Conservation (phyloP, 2,888 invertebrate genomes). For the Fragum sueziense region DNA sequence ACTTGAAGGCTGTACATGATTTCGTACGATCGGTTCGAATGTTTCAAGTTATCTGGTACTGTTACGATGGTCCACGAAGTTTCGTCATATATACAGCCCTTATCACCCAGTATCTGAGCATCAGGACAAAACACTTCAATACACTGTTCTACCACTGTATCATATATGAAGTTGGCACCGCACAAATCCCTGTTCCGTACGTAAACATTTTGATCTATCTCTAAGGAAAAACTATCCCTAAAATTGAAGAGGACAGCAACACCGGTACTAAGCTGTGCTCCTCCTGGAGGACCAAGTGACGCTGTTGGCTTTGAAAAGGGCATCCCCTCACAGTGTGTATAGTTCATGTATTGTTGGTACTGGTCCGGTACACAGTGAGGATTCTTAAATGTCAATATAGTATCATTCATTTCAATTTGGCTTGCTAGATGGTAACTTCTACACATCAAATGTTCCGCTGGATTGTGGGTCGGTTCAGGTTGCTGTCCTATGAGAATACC, state of each 20-base stretch:
- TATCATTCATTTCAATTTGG: neutral
- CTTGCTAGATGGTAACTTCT: neutral
- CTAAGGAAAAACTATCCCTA: neutral
- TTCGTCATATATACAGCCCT: conserved; percentile 16
- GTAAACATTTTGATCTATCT: conserved; percentile 3
- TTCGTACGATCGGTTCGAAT: neutral
- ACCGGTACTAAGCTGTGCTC: neutral
- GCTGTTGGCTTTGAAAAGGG: neutral
- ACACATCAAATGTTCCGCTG: neutral
- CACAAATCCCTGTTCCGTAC: neutral
- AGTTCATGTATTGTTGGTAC: neutral
- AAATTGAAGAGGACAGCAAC: neutral
- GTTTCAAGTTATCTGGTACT: neutral
- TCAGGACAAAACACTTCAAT: neutral
- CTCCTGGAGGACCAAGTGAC: neutral
- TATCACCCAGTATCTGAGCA: neutral
- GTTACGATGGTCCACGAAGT: neutral
- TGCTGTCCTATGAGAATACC: neutral
- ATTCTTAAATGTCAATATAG: neutral
- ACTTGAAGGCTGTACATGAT: neutral
- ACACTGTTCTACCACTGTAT: neutral
- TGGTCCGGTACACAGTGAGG: neutral
- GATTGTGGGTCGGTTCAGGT: neutral
- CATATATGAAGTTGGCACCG: neutral
- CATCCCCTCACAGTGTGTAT: neutral